phyloP scores from a whole-genome alignment of 2,797 vertebrate genomes.

The Serranus cabrilla region DNA sequence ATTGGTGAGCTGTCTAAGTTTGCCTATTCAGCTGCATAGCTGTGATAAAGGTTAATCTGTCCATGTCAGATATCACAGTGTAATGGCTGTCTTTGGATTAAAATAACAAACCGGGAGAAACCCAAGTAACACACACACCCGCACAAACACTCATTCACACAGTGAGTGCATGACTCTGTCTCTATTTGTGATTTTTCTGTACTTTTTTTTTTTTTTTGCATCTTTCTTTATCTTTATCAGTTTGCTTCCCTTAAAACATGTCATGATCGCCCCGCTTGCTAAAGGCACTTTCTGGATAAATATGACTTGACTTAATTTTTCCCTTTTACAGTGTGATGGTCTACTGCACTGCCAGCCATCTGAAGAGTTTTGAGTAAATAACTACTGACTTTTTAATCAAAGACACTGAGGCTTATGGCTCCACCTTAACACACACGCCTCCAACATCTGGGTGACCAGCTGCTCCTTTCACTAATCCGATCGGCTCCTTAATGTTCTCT shows the following conservation, averaged over 20 bases:
- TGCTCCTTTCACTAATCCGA: constrained; percentile 76
- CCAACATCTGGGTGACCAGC: constrained; percentile 78
- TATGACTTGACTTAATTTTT: constrained; percentile 46
- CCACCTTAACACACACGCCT: constrained; percentile 70
- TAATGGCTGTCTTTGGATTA: constrained; percentile 74
- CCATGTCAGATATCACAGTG: constrained; percentile 70
- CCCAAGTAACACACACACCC: constrained; percentile 22
- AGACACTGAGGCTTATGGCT: constrained; percentile 68
- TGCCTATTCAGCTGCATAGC: constrained; percentile 63
- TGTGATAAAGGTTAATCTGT: constrained; percentile 83
- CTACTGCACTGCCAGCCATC: constrained; percentile 54
- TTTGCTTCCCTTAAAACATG: constrained; percentile 38
- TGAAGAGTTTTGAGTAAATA: constrained; percentile 77
- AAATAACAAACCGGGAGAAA: constrained; percentile 73
- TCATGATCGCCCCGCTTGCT: constrained; percentile 5
- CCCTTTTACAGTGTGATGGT: constrained; percentile 49
- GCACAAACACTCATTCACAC: constrained; percentile 2
- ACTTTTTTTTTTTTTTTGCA: constrained; percentile 15
- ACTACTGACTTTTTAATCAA: constrained; percentile 83
- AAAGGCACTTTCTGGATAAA: constrained; percentile 45
- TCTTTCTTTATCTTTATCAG: constrained; percentile 7
- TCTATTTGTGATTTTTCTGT: constrained; percentile 22
- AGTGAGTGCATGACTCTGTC: background rate
- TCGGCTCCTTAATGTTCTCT: constrained; percentile 70
- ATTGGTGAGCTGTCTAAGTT: constrained; percentile 78